Base-by-base conservation (phyloP, 2,113 vertebrate species). In the Edolisoma coerulescens region DNA sequence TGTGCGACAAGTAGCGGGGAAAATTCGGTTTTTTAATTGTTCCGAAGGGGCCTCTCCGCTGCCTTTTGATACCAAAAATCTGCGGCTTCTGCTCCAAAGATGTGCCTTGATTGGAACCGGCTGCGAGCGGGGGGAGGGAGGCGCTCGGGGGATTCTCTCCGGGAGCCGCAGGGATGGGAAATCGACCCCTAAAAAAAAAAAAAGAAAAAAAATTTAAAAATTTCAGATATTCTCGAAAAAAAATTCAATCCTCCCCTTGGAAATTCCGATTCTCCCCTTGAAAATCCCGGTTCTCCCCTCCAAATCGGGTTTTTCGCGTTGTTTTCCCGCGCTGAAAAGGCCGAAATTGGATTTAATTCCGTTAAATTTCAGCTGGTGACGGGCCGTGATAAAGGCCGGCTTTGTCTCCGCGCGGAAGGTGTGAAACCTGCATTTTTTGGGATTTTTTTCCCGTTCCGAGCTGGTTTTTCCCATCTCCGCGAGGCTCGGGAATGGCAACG, bases 321-420 rank as follows among this genome's bases (percentile, higher is more conserved):
- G 13, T 16, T 59, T 37, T 5, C 10, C 5, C 0, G 30, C 21
- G 1, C 5, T 3, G 47, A 1, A 7, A 18, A 41, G 49, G 68
- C 49, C 28, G 2, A 71, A 71, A 71, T 53, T 41, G 28, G 3
- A 14, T 32, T 41, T 24, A 17, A 13, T 41, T 11, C 49, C 49
- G 4, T 32, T 1, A 1, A 23, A 7, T n/a, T 26, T 3, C 14
- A 2, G 23, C n/a, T n/a, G n/a, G n/a, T n/a, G n/a, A n/a, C n/a
- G n/a, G n/a, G n/a, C 44, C 16, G 0, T 11, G 2, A 2, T 4
- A 1, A 37, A 17, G n/a, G 4, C n/a, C 0, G 57, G n/a, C 16
- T 60, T 60, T 37, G 35, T 60, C 23, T 26, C 35, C 3, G 23
- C 7, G 14, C 30, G 24, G 1, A n/a, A 65, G 21, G 64, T 70